Evolutionary conservation across 2,888 invertebrate genomes (phyloP), one percentile per base, ranked within the genome.

Genomic region (Nezara viridula): DNA sequence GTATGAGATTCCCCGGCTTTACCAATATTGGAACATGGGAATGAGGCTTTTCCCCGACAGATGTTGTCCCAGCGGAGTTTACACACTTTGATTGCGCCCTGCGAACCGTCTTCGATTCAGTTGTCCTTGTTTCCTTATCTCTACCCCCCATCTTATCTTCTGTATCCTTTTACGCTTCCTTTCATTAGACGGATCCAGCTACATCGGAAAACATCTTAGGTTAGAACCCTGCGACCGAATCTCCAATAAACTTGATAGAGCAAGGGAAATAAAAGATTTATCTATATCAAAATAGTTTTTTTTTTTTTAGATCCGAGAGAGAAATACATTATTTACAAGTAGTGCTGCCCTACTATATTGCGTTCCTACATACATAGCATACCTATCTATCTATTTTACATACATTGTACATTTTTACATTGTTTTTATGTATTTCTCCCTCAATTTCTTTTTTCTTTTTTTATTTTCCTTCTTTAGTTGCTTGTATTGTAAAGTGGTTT

Each of bases 21-120:
- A 16, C 81, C 81, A 81, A 81, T 81, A 47, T 81, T 81, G 44
- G 81, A 44, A 81, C 81, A 81, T 81, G 81, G 81, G n/a, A 81
- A 81, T 47, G 81, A 47, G 81, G 40, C 81, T 44, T 81, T 73
- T 73, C 66, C 37, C 10, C 24, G 81, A 44, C 44, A 44, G 10
- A 81, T 81, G 81, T 81, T 81, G 81, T 81, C 81, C 81, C 16
- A 81, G 40, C n/a, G 19, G 37, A 81, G 81, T 81, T 81, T 81
- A 81, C 81, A 81, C 81, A 81, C 81, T 81, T 81, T 81, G 81
- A 81, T 81, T 81, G 81, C 81, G 21, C 66, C 37, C 32, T 32
- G 0, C 66, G 81, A 81, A 47, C 81, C 81, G 81, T 12, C 81
- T 81, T 81, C 81, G 44, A 44, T 81, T 81, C 81, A 81, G 81